Base-by-base conservation (phyloP, 2,888 invertebrate species). In the Pharmacophagus antenor region DNA sequence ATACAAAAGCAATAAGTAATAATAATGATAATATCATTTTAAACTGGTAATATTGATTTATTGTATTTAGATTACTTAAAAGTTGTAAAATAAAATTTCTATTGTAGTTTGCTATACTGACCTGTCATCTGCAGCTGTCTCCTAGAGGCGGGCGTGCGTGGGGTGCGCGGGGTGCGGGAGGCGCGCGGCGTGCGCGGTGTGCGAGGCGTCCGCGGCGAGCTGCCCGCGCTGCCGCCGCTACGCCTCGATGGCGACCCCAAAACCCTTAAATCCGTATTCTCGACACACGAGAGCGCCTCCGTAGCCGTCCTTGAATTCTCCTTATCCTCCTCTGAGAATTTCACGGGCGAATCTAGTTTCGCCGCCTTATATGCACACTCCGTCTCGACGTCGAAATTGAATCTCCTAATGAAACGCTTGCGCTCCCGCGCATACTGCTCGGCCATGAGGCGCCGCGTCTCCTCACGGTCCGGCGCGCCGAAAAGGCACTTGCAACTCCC, bases 401-500 rank as follows among this genome's bases (percentile, higher is more conserved):
- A 94, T 68, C 92, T 83, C 62, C 88, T 86, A 56, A 91, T 89
- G 70, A 94, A 93, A 56, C 92, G 86, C 68, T 91, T 89, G 69
- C 92, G 84, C 64, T 93, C 93, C 61, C 88, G 80, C 42, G 91
- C 85, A 60, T 93, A 88, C 64, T 93, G 92, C 61, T 94, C 93
- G 37, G 92, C 91, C 65, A 93, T 84, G 68, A 94, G 76, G 41
- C 91, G 86, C 55, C 84, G 88, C 4, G 93, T 93, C 57, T 93
- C 93, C 23, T 91, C 91, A 4, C 92, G 77, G 69, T 92, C 92
- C 12, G 93, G 91, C 1, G 88, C 87, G 8, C 94, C 94, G 68
- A 94, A 94, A 2, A 94, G 77, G 70, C 94, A 94, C 73, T 91
- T 91, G 79, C 91, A 91, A 70, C 88, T 86, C 53, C 88, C 86